These are phyloP conservation scores for Orcinus orca DNA, from an alignment of 2,113 vertebrate species.

Conservation along the genomic window DNA sequence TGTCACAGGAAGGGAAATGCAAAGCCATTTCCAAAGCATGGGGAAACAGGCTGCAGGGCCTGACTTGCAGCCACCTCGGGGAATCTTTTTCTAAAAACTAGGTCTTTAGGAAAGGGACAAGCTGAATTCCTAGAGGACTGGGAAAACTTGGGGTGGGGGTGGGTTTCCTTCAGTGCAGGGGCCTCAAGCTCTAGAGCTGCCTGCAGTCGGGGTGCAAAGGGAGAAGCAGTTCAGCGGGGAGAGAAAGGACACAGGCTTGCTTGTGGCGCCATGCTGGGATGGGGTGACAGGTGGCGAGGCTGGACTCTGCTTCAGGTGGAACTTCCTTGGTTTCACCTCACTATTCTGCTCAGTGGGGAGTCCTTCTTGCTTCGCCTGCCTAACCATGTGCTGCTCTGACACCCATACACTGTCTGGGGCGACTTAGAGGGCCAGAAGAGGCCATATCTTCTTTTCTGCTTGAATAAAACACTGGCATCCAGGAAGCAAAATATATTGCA, in stretches of 20 bases:
- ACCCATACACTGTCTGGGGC: neutral
- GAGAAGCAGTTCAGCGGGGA: neutral
- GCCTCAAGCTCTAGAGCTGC: neutral
- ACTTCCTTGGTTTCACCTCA: neutral
- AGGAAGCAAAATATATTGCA: neutral
- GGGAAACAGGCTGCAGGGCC: neutral
- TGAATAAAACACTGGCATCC: neutral
- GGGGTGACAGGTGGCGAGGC: neutral
- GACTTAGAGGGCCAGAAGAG: neutral
- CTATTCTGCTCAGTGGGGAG: neutral
- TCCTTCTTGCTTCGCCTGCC: neutral
- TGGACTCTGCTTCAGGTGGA: neutral
- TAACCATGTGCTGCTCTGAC: neutral
- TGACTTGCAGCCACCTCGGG: neutral
- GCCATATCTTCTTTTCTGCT: neutral
- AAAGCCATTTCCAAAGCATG: neutral
- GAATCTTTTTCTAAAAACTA: neutral
- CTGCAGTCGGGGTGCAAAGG: neutral
- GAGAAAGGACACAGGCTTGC: neutral
- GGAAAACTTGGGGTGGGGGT: neutral
- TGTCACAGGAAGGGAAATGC: neutral
- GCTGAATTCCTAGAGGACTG: neutral
- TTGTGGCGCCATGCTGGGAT: rapidly evolving
- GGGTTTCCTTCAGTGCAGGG: neutral
- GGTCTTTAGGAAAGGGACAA: neutral